Evolutionary conservation across 2,113 vertebrate species (phyloP).

Genomic region (Barnardius zonarius): DNA sequence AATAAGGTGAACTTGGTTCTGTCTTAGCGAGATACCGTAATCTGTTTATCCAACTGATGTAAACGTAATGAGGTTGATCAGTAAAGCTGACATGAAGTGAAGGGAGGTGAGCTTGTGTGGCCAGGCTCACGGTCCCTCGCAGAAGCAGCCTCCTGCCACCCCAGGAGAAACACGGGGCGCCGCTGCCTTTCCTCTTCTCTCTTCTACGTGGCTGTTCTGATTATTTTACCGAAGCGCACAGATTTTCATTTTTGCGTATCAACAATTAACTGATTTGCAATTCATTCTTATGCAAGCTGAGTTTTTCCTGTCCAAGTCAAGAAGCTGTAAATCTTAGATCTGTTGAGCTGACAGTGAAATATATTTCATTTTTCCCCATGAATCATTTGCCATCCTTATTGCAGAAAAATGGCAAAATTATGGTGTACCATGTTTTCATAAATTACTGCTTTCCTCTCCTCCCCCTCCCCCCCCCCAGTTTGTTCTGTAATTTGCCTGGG

Average conservation of each 20-base stretch:
- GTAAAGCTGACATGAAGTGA: not conserved
- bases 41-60: not conserved
- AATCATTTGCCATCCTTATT: slow-evolving; percentile 81
- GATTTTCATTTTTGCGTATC: slow-evolving; percentile 47
- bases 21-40: not conserved
- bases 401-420: slow-evolving; percentile 84
- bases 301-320: slow-evolving; percentile 75
- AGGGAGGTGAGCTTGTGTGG: not conserved
- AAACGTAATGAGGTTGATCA: not conserved
- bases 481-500: slow-evolving; percentile 49
- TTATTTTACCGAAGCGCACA: not conserved
- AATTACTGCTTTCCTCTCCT: slow-evolving; percentile 66
- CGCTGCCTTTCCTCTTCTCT: not conserved
- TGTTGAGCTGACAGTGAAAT: slow-evolving; percentile 77
- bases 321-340: slow-evolving; percentile 82
- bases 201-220: not conserved
- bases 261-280: slow-evolving; percentile 76
- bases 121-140: not conserved
- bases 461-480: not conserved
- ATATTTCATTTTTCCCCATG: slow-evolving; percentile 80
- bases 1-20: not conserved
- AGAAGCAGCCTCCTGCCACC: not conserved
- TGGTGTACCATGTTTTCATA: slow-evolving; percentile 79
- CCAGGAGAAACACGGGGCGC: not conserved
- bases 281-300: slow-evolving; percentile 77